These are phyloP conservation scores for Siniperca undulata DNA, from an alignment of 2,797 vertebrate species.

Conservation along the genomic window DNA sequence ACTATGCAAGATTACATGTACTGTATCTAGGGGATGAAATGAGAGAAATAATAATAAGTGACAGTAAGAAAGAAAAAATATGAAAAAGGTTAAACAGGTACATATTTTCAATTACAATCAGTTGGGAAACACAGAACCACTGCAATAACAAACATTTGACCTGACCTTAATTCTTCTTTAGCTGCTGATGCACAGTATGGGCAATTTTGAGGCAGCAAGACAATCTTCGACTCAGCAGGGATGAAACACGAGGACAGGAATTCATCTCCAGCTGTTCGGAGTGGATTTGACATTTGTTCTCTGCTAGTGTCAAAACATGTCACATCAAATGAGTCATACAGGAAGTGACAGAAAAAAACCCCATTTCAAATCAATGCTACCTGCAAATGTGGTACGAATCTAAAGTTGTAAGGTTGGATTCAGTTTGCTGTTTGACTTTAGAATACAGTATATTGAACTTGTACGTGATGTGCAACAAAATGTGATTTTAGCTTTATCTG, in stretches of 20 bases:
- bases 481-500: background rate
- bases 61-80: too few species aligned
- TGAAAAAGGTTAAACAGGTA: too few species aligned
- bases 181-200: background rate
- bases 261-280: slow-evolving; percentile 19
- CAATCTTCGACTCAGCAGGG: slow-evolving; percentile 25
- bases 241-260: background rate
- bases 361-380: background rate
- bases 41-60: too few species aligned
- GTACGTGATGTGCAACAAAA: too few species aligned
- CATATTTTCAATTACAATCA: too few species aligned
- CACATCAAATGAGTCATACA: background rate
- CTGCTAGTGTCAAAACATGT: background rate
- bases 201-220: background rate
- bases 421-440: too few species aligned
- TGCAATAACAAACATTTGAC: background rate
- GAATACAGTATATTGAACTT: too few species aligned
- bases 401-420: background rate
- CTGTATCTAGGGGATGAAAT: too few species aligned
- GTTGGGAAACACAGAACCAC: background rate
- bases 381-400: background rate
- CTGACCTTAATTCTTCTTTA: too few species aligned
- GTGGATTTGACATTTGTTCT: background rate
- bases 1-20: background rate
- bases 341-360: background rate